A percentile compares a stretch with the other conserved stretches of the same genome.
phyloP scores from a whole-genome alignment of 2,888 invertebrate genomes.

The Cyrtodaria siliqua region DNA sequence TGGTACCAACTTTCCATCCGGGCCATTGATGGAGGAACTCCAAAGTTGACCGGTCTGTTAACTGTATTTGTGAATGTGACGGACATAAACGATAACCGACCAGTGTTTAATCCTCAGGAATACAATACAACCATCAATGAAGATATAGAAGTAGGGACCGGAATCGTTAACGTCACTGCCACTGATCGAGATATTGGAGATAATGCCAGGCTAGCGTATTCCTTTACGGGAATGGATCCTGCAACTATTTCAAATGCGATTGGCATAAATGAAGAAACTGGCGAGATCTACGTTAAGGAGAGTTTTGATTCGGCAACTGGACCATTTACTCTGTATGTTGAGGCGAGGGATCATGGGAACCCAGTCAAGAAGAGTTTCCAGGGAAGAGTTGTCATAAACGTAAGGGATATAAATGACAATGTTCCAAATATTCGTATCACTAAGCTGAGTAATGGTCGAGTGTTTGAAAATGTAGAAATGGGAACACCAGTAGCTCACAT shows the following conservation, averaged over 20 bases:
- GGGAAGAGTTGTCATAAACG: slow-evolving; percentile 88
- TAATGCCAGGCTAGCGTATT: slow-evolving; percentile 87
- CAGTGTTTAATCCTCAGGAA: slow-evolving; percentile 69
- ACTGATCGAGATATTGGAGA: slow-evolving; percentile 94
- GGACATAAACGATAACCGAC: slow-evolving; percentile 79
- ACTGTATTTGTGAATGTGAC: slow-evolving; percentile 73
- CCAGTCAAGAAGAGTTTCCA: slow-evolving; percentile 52
- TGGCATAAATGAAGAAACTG: slow-evolving; percentile 47
- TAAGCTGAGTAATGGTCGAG: slow-evolving; percentile 89
- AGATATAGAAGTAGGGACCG: slow-evolving; percentile 59
- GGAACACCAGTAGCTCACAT: slow-evolving; percentile 97
- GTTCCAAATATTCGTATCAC: slow-evolving; percentile 94
- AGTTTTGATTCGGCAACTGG: slow-evolving; percentile 35
- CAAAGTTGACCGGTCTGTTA: slow-evolving; percentile 64
- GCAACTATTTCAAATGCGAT: slow-evolving; percentile 27
- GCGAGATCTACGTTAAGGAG: slow-evolving; percentile 54
- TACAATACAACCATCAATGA: slow-evolving; percentile 77
- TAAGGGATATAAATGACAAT: slow-evolving; percentile 93
- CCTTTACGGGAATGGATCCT: slow-evolving; percentile 34
- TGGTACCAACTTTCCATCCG: slow-evolving; percentile 69
- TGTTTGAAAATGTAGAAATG: slow-evolving; percentile 90
- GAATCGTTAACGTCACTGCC: slow-evolving; percentile 89
- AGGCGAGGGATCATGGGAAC: slow-evolving; percentile 63
- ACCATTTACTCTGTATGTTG: slow-evolving; percentile 51
- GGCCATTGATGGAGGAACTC: slow-evolving; percentile 75